These are phyloP conservation scores for Daktulosphaira vitifoliae DNA, from an alignment of 1,140 invertebrate species.

Conservation along the genomic window DNA sequence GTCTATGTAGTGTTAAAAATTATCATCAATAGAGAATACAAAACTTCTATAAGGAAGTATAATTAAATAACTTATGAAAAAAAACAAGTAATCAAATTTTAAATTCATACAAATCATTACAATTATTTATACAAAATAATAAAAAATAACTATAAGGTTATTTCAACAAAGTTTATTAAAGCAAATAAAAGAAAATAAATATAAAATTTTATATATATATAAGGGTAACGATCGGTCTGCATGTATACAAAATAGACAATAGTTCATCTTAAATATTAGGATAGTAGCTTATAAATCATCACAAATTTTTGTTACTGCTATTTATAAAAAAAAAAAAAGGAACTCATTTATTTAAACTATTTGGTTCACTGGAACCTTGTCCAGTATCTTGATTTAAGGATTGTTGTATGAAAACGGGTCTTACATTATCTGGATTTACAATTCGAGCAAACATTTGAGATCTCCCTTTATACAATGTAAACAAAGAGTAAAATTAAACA, in stretches of 20 bases:
- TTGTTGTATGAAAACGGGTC: conserved; percentile 35
- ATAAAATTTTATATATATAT: conserved; percentile 7
- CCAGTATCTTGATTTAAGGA: not conserved
- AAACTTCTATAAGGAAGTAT: too few species aligned
- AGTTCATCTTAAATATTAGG: not conserved
- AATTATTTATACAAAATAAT: too few species aligned
- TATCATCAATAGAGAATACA: too few species aligned
- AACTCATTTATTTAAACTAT: conserved; percentile 21
- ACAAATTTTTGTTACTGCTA: not conserved
- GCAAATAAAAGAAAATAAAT: conserved; percentile 1
- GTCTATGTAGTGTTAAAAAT: too few species aligned
- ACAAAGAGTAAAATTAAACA: too few species aligned
- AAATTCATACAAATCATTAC: too few species aligned
- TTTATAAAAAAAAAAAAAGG: conserved; percentile 18
- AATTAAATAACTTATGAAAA: too few species aligned
- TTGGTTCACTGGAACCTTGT: conserved; percentile 20
- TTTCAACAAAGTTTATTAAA: conserved; percentile 19
- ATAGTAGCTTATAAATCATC: not conserved
- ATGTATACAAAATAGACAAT: conserved; percentile 12
- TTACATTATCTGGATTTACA: conserved; percentile 35
- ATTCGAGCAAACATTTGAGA: conserved; percentile 35
- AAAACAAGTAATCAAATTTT: too few species aligned
- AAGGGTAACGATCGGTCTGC: conserved; percentile 28
- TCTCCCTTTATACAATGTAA: conserved; percentile 16
- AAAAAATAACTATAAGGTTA: too few species aligned